Percentiles rank a stretch among this genome's conserved stretches.
phyloP scores from a whole-genome alignment of 2,888 invertebrate species.

The Rhabditoides inermis region DNA sequence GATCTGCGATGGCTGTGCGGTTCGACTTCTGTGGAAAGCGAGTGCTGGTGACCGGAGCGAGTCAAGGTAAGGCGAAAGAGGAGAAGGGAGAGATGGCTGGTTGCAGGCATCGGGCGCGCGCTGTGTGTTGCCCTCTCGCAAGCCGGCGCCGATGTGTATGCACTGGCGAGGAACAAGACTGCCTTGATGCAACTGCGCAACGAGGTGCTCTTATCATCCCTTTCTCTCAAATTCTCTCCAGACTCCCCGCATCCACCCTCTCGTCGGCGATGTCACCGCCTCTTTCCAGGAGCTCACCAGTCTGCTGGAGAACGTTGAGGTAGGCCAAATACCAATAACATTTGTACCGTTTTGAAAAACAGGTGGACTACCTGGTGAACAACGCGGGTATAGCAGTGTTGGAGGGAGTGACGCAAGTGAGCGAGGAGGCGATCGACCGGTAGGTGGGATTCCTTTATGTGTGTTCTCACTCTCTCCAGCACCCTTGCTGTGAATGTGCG shows the following conservation, averaged over 20 bases:
- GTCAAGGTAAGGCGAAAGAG: conserved; percentile 19
- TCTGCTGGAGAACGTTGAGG: too few relatives aligned
- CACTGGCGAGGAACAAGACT: conserved; percentile 18
- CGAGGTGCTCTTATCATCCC: conserved; percentile 5
- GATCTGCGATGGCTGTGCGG: too few relatives aligned
- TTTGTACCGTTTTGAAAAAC: too few relatives aligned
- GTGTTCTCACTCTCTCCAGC: conserved; percentile 9
- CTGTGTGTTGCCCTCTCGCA: conserved; percentile 20
- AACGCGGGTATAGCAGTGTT: conserved; percentile 28
- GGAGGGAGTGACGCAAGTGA: conserved; percentile 19
- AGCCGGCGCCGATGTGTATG: conserved; percentile 23
- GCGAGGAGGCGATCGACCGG: conserved; percentile 19
- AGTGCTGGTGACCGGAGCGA: conserved; percentile 33
- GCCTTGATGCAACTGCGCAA: conserved; percentile 13
- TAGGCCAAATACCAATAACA: too few relatives aligned
- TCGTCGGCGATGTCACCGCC: conserved; percentile 24
- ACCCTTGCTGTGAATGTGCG: conserved; percentile 24
- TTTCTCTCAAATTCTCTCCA: conserved; percentile 7
- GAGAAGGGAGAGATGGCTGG: neutral
- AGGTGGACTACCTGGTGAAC: conserved; percentile 29
- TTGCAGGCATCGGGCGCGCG: conserved; percentile 17
- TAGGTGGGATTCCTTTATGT: neutral
- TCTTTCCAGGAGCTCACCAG: conserved; percentile 19
- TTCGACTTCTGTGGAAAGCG: conserved; percentile 27
- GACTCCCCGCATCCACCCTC: conserved; percentile 12